Percentiles rank a stretch among this genome's conserved stretches.
Conservation (phyloP, 2,113 vertebrate species). For the Vombatus ursinus region DNA sequence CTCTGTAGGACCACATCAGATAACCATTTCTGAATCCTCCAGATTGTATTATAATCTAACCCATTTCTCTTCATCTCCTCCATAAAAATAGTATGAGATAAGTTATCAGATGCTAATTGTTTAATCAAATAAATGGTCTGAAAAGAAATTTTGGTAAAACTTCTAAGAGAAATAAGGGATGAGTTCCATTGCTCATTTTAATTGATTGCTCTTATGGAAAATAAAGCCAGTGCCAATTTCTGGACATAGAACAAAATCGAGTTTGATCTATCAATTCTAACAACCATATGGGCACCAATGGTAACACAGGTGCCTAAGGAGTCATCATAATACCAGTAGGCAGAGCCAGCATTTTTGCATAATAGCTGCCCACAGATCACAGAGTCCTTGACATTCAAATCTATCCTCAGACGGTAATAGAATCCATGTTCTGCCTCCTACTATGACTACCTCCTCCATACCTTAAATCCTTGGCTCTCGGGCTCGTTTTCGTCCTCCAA, state of each 20-base stretch:
- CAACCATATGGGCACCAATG: background rate
- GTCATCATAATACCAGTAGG: background rate
- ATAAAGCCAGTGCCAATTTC: constrained; percentile 18
- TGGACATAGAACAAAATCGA: constrained; percentile 13
- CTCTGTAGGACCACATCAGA: background rate
- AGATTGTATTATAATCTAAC: background rate
- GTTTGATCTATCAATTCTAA: background rate
- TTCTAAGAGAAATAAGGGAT: background rate
- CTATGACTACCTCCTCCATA: background rate
- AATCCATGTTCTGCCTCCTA: background rate
- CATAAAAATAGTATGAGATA: background rate
- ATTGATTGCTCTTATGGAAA: background rate
- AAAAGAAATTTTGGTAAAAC: background rate
- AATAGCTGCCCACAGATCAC: background rate
- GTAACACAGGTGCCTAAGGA: background rate
- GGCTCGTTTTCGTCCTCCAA: background rate
- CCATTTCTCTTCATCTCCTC: background rate
- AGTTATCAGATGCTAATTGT: background rate
- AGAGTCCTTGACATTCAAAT: background rate
- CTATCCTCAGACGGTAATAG: background rate
- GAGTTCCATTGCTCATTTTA: background rate
- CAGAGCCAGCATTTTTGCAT: background rate
- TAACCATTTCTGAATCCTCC: background rate
- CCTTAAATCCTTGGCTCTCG: background rate
- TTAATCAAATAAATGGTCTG: constrained; percentile 12